Evolutionary conservation across 2,888 invertebrate genomes (phyloP), one percentile per base, ranked within the genome.

Genomic region (Perithous albicinctus): DNA sequence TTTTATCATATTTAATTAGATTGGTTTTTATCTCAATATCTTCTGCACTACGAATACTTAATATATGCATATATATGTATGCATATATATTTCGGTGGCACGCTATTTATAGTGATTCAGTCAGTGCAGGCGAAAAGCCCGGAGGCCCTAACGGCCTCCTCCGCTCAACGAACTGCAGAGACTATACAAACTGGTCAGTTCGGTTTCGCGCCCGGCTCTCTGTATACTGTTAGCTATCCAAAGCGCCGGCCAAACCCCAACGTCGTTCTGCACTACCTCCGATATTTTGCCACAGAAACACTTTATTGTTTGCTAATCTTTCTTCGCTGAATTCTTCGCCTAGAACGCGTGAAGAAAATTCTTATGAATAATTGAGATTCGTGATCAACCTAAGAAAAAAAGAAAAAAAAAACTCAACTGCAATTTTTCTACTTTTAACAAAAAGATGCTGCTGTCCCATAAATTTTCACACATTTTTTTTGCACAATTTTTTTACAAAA

Each of bases 21-120:
- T n/a, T n/a, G n/a, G n/a, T n/a, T 48, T 61, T 77, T 8, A 64
- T 64, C 43, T 73, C 23, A 41, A 61, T 48, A 20, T 64, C 64
- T 26, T n/a, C 8, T 20, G 41, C 63, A 12, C 38, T 61, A 41
- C 18, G 23, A 29, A 41, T 79, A 63, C 54, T 51, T 56, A 32
- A 23, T 74, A 51, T 54, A 18, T 51, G 51, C 41, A 41, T 32
- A 26, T 41, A 29, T 35, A 41, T n/a, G n/a, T n/a, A n/a, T n/a
- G n/a, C n/a, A n/a, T 61, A 67, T 46, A 41, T 74, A 81, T 86
- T 86, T 89, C 48, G 56, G 66, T 73, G 82, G 78, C 69, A 29
- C 61, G 85, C 84, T 90, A 90, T 90, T 89, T 90, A 87, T 90
- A 89, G 89, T 77, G 80, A 81, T 87, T 87, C 85, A 86, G 88